phyloP scores from a whole-genome alignment of 2,888 invertebrate genomes.

The Agriopis leucophaearia region DNA sequence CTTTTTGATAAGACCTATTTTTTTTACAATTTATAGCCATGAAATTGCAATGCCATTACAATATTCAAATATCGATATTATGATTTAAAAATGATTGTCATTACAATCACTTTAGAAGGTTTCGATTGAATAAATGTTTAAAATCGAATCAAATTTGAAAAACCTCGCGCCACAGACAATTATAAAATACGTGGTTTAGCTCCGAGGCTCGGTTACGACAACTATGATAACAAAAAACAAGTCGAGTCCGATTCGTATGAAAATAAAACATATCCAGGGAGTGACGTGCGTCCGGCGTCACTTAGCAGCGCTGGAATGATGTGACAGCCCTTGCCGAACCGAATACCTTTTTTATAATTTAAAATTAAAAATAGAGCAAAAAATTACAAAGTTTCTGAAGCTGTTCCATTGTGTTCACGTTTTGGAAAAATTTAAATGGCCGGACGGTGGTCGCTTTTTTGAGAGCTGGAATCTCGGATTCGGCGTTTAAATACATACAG shows the following conservation, averaged over 20 bases:
- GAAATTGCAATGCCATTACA: slow-evolving; percentile 14
- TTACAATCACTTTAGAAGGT: slow-evolving; percentile 5
- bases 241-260: slow-evolving; percentile 80
- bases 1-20: slow-evolving; percentile 24
- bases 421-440: slow-evolving; percentile 85
- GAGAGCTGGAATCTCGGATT: slow-evolving; percentile 76
- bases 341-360: slow-evolving; percentile 81
- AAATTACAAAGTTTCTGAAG: slow-evolving; percentile 71
- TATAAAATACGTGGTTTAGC: slow-evolving; percentile 73
- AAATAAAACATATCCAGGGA: slow-evolving; percentile 82
- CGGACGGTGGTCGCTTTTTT: slow-evolving; percentile 79
- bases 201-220: slow-evolving; percentile 72
- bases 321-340: slow-evolving; percentile 85
- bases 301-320: slow-evolving; percentile 86
- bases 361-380: slow-evolving; percentile 80
- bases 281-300: slow-evolving; percentile 86
- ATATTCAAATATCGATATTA: slow-evolving; percentile 7
- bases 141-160: slow-evolving; percentile 39
- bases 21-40: slow-evolving; percentile 1
- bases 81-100: slow-evolving; percentile 6
- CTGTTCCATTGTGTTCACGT: slow-evolving; percentile 86
- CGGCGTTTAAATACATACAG: slow-evolving; percentile 86
- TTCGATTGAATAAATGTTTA: slow-evolving; percentile 27
- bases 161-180: slow-evolving; percentile 57
- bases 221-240: slow-evolving; percentile 83